A percentile compares a stretch with the other conserved stretches of the same genome.
phyloP scores from a whole-genome alignment of 2,797 vertebrate genomes.

The Jordanella pulchra region DNA sequence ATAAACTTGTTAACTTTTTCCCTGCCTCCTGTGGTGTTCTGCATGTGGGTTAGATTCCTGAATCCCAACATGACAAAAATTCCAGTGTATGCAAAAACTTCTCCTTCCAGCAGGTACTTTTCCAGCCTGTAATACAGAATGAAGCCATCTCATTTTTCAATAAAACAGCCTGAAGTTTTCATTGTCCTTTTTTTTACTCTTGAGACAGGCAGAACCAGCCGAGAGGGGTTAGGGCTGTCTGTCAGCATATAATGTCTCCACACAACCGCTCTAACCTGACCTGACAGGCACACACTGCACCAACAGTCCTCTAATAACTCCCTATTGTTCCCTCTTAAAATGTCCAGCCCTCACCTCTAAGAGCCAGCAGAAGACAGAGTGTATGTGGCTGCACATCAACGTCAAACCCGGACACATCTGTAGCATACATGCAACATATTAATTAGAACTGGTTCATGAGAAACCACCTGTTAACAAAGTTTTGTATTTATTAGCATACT shows the following conservation, averaged over 20 bases:
- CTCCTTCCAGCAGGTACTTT: constrained; percentile 48
- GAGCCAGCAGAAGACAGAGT: constrained; percentile 11
- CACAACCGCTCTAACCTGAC: constrained; percentile 66
- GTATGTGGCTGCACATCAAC: constrained; percentile 2
- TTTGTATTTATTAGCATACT: not conserved
- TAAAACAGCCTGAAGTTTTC: constrained; percentile 53
- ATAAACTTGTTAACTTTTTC: too few relatives aligned
- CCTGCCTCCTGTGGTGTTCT: too few relatives aligned
- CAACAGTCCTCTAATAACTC: constrained; percentile 73
- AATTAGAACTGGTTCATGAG: not conserved
- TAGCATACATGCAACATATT: not conserved
- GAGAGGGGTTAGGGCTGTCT: constrained; percentile 73
- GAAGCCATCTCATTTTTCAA: constrained; percentile 52
- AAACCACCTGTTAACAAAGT: not conserved
- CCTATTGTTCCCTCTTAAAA: constrained; percentile 70
- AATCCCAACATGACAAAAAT: too few relatives aligned
- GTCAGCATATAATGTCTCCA: constrained; percentile 67
- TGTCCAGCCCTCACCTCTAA: constrained; percentile 57
- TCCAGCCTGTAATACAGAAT: constrained; percentile 57
- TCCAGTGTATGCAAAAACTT: constrained; percentile 29
- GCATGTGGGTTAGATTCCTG: too few relatives aligned
- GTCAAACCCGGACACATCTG: not conserved
- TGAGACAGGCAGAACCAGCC: constrained; percentile 59
- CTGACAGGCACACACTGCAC: constrained; percentile 67
- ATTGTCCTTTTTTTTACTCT: constrained; percentile 58